Evolutionary conservation across 1,140 invertebrate genomes (phyloP).

Genomic region (Drosophila azteca): DNA sequence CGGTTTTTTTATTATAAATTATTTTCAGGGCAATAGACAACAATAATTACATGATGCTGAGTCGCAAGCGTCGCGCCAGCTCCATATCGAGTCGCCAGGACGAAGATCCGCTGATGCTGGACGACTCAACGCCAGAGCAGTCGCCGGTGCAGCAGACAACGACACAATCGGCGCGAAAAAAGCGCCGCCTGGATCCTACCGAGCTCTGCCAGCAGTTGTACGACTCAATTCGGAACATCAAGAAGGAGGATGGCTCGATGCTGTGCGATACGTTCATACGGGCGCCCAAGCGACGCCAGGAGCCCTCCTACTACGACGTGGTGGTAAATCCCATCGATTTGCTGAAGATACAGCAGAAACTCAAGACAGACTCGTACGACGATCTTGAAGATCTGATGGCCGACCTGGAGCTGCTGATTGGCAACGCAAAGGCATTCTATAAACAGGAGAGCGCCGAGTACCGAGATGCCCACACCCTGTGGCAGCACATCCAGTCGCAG

Average conservation of each 20-base stretch:
- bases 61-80: conserved; percentile 79
- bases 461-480: conserved; percentile 95
- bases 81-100: conserved; percentile 78
- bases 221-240: conserved; percentile 94
- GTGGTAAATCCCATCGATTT: conserved; percentile 97
- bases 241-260: conserved; percentile 95
- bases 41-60: conserved; percentile 58
- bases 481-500: conserved; percentile 90
- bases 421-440: conserved; percentile 97
- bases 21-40: not conserved
- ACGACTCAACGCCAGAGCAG: conserved; percentile 86
- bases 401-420: conserved; percentile 94
- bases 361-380: conserved; percentile 97
- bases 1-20: conserved; percentile 20
- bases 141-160: conserved; percentile 80
- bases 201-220: conserved; percentile 96
- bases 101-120: conserved; percentile 78
- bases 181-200: conserved; percentile 84
- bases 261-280: conserved; percentile 97
- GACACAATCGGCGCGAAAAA: conserved; percentile 74
- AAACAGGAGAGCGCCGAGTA: conserved; percentile 94
- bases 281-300: conserved; percentile 95
- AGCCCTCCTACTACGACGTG: conserved; percentile 95
- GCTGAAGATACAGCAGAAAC: conserved; percentile 95
- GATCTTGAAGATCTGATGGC: conserved; percentile 93